phyloP scores from a whole-genome alignment of 2,113 vertebrate species.

The Pongo pygmaeus region DNA sequence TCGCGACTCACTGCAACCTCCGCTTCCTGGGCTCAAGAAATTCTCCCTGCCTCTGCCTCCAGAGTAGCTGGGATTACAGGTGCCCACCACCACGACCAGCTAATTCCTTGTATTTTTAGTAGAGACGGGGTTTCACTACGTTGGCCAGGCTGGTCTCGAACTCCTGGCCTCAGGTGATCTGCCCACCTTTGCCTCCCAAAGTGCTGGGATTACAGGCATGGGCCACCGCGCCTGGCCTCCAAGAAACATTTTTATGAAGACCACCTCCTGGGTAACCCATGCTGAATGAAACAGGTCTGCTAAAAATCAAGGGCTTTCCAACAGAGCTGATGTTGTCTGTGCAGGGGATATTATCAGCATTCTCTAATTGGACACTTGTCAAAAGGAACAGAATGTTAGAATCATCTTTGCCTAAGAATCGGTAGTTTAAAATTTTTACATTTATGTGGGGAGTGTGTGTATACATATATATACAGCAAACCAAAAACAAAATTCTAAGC shows the following conservation, averaged over 20 bases:
- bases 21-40: too few species aligned
- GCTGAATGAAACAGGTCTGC: neutral
- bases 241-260: neutral
- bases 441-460: neutral
- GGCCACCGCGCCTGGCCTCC: neutral
- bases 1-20: too few species aligned
- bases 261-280: neutral
- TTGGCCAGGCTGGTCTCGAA: too few species aligned
- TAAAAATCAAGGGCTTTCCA: neutral
- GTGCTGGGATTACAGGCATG: too few species aligned
- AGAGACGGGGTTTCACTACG: too few species aligned
- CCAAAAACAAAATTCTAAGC: too few species aligned
- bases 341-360: neutral
- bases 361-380: neutral
- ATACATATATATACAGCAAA: neutral
- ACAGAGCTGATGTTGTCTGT: neutral
- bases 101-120: too few species aligned
- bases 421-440: constrained; percentile 14
- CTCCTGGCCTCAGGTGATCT: too few species aligned
- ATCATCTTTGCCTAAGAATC: constrained; percentile 28
- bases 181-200: too few species aligned
- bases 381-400: neutral
- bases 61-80: too few species aligned
- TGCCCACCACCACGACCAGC: too few species aligned
- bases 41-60: too few species aligned